A percentile compares a stretch with the other conserved stretches of the same genome.
These are phyloP conservation scores for Myrmecophaga tridactyla DNA, from an alignment of 2,113 vertebrate species.

Conservation along the genomic window DNA sequence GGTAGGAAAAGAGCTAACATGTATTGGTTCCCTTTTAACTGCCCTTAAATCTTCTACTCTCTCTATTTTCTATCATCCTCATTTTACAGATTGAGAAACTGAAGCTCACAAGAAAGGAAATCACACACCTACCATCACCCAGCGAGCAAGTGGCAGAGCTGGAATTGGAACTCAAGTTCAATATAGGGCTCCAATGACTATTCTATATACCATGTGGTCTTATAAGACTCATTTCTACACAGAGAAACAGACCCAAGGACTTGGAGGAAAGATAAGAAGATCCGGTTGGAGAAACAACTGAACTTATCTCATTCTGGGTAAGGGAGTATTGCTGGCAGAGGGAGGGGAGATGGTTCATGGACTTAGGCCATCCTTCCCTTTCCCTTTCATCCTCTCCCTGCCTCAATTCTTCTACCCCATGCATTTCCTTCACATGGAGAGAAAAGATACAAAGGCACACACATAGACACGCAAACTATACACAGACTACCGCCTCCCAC, in stretches of 20 bases:
- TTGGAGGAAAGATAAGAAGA: neutral
- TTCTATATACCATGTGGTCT: no score
- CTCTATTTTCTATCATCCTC: neutral
- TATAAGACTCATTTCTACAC: neutral
- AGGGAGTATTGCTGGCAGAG: neutral
- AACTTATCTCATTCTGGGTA: neutral
- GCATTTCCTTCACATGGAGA: conserved; percentile 13
- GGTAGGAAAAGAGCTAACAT: neutral
- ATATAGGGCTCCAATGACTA: neutral
- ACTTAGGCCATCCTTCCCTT: neutral
- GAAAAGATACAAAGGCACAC: conserved; percentile 3
- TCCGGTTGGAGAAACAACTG: neutral
- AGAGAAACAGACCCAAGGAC: neutral
- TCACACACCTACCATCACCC: neutral
- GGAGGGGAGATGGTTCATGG: neutral
- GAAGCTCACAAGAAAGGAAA: neutral
- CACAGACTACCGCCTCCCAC: neutral
- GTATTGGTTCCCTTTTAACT: neutral
- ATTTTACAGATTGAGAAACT: neutral
- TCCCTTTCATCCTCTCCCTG: neutral
- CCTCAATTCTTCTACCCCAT: neutral
- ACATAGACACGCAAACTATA: neutral
- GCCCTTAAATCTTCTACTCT: neutral
- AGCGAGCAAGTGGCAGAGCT: neutral
- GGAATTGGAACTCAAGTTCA: neutral